Percentiles rank a stretch among this genome's conserved stretches.
phyloP scores from a whole-genome alignment of 2,113 vertebrate genomes.

The Mola mola region DNA sequence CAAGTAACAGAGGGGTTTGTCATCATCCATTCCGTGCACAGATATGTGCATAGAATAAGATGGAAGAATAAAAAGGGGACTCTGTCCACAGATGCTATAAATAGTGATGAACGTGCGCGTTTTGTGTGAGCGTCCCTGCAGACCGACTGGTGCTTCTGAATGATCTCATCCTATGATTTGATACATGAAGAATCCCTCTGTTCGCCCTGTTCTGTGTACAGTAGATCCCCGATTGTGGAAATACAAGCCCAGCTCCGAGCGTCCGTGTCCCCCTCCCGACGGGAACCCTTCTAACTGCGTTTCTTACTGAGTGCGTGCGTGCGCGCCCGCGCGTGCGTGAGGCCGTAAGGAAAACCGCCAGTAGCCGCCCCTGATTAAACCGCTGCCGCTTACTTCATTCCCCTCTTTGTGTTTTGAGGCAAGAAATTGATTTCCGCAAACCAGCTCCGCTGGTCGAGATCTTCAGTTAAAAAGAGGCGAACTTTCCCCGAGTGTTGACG shows the following conservation, averaged over 20 bases:
- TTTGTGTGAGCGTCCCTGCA: slow-evolving; percentile 1
- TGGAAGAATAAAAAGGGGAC: slow-evolving; percentile 23
- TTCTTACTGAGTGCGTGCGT: slow-evolving; percentile 1
- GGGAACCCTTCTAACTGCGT: slow-evolving; percentile 11
- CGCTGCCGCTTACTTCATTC: slow-evolving; percentile 43
- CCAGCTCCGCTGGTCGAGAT: neutral
- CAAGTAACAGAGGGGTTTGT: no score
- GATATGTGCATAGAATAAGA: no score
- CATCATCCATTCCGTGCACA: no score
- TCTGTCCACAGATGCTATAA: slow-evolving; percentile 55
- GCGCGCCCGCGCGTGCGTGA: neutral
- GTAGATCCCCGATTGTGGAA: no score
- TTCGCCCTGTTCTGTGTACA: slow-evolving; percentile 1
- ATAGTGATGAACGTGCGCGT: slow-evolving; percentile 44
- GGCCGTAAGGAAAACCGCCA: slow-evolving; percentile 32
- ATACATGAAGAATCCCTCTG: slow-evolving; percentile 63
- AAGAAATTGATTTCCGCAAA: slow-evolving; percentile 50
- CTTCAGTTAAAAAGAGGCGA: neutral
- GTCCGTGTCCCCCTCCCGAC: slow-evolving; percentile 4
- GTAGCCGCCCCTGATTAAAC: slow-evolving; percentile 66
- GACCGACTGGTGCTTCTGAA: slow-evolving; percentile 63
- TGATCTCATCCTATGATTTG: slow-evolving; percentile 77
- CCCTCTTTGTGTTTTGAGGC: slow-evolving; percentile 43
- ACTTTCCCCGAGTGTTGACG: neutral
- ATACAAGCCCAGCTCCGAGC: no score